Evolutionary conservation across 2,888 invertebrate genomes (phyloP).

Genomic region (Cephus spinipes): DNA sequence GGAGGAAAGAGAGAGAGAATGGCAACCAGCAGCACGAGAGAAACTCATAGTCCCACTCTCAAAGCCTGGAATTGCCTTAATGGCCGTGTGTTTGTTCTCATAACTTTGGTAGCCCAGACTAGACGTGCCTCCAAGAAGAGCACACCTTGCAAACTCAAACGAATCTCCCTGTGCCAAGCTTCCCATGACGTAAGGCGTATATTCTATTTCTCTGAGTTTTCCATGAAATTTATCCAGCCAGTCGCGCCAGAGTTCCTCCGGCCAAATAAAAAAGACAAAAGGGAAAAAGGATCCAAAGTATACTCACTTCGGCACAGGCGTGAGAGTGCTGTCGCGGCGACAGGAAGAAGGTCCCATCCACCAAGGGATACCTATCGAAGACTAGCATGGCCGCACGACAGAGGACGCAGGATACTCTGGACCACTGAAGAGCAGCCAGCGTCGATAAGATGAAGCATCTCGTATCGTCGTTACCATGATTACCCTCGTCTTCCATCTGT

Average conservation of each 20-base stretch:
- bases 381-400: slow-evolving; percentile 92
- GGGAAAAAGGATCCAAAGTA: not conserved
- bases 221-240: no score
- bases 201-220: not conserved
- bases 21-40: not conserved
- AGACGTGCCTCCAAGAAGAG: not conserved
- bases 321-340: slow-evolving; percentile 93
- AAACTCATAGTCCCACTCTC: not conserved
- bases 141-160: not conserved
- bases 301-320: slow-evolving; percentile 85
- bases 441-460: slow-evolving; percentile 96
- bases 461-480: slow-evolving; percentile 98
- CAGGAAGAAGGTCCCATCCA: slow-evolving; percentile 98
- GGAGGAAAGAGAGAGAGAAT: not conserved
- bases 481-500: slow-evolving; percentile 98
- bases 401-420: slow-evolving; percentile 85
- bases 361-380: slow-evolving; percentile 96
- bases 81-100: slow-evolving; percentile 4
- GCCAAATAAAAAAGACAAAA: no score
- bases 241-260: no score
- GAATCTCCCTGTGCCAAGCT: not conserved
- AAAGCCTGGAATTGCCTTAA: not conserved
- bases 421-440: slow-evolving; percentile 90
- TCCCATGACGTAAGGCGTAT: not conserved
- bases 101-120: not conserved